A percentile compares a stretch with the other conserved stretches of the same genome.
Evolutionary conservation across 2,113 vertebrate genomes (phyloP).

Genomic region (Holacanthus passer): DNA sequence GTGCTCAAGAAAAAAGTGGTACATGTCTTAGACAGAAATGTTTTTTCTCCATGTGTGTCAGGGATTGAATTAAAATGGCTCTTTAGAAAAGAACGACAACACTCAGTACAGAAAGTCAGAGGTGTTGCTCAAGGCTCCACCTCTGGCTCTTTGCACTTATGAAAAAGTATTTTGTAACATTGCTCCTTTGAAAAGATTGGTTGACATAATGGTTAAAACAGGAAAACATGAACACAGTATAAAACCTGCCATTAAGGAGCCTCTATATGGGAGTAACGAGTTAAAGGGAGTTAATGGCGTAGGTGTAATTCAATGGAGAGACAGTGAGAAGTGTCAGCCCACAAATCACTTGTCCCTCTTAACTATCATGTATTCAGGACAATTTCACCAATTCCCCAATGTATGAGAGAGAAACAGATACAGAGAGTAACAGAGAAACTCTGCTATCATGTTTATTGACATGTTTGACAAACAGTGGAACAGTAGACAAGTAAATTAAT

Average conservation of each 20-base stretch:
- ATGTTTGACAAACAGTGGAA: background rate
- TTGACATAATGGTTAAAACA: background rate
- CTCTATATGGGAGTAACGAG: background rate
- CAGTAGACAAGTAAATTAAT: background rate
- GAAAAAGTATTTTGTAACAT: background rate
- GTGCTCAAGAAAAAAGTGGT: background rate
- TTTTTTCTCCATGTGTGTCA: background rate
- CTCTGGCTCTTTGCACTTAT: background rate
- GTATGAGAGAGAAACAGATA: no score
- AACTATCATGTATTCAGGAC: background rate
- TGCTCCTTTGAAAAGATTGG: background rate
- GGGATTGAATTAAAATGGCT: conserved; percentile 12
- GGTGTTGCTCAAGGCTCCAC: conserved; percentile 22
- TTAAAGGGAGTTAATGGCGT: background rate
- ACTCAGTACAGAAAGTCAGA: background rate
- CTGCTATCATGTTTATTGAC: no score
- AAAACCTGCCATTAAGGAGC: background rate
- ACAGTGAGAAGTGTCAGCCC: no score
- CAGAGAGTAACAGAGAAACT: no score
- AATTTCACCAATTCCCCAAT: background rate
- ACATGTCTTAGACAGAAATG: background rate
- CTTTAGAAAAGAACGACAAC: background rate
- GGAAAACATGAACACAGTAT: background rate
- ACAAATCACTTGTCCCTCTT: background rate
- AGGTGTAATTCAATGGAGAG: no score